Evolutionary conservation across 1,140 invertebrate genomes (phyloP).

Genomic region (Cardiocondyla obscurior): DNA sequence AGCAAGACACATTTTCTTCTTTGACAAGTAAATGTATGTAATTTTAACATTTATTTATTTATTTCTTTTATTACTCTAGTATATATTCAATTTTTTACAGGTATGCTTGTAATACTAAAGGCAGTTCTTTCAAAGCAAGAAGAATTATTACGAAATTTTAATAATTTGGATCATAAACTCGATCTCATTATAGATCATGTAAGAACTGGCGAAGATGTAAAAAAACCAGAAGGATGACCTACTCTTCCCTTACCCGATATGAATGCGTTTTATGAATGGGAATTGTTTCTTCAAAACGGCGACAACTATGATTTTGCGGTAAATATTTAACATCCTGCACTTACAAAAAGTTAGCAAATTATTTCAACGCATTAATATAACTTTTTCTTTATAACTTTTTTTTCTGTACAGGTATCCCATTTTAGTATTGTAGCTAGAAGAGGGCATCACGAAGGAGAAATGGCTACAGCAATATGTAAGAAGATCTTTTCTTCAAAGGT

Average conservation of each 20-base stretch:
- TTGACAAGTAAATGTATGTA: no score
- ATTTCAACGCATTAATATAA: not conserved
- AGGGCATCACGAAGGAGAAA: not conserved
- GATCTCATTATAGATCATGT: not conserved
- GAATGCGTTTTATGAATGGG: not conserved
- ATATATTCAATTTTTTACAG: constrained; percentile 15
- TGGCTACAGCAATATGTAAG: not conserved
- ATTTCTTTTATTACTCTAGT: no score
- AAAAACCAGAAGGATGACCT: constrained; percentile 7
- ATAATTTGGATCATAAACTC: not conserved
- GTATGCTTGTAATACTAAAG: not conserved
- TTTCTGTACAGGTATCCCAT: not conserved
- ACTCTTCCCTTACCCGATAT: not conserved
- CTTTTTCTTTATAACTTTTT: not conserved
- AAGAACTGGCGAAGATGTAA: not conserved
- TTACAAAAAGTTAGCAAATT: not conserved
- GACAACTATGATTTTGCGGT: not conserved
- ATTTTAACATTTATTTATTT: no score
- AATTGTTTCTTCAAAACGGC: not conserved
- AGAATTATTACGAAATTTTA: not conserved
- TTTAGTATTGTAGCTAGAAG: not conserved
- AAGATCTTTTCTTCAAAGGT: not conserved
- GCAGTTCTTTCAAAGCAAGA: constrained; percentile 1
- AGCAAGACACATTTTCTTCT: not conserved
- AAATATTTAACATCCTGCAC: not conserved